phyloP scores from a whole-genome alignment of 2,113 vertebrate species.

The Capreolus pygargus region DNA sequence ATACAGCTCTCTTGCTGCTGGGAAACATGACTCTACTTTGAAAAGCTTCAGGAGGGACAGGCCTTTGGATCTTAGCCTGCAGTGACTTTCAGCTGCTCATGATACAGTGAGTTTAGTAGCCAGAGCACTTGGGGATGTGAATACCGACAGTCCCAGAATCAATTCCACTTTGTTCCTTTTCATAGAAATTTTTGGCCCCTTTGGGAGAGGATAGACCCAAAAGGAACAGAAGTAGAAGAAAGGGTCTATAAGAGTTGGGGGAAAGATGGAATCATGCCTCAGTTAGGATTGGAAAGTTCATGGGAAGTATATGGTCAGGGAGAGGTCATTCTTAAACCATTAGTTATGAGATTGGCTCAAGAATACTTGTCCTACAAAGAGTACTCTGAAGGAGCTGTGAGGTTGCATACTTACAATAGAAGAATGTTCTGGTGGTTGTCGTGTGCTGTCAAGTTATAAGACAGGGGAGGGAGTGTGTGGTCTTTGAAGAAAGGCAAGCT shows the following conservation, averaged over 20 bases:
- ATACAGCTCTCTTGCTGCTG: constrained; percentile 7
- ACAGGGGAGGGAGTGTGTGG: not conserved
- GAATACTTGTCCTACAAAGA: not conserved
- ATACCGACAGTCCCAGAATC: not conserved
- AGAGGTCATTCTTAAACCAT: not conserved
- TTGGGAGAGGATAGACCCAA: not conserved
- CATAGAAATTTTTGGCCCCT: not conserved
- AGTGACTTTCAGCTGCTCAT: not conserved
- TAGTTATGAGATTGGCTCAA: not conserved
- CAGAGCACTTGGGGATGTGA: not conserved
- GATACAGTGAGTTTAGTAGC: not conserved
- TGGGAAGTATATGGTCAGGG: not conserved
- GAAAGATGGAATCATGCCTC: not conserved
- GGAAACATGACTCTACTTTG: not conserved
- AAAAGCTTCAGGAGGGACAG: not conserved
- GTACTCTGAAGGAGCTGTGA: not conserved
- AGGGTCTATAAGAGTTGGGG: not conserved
- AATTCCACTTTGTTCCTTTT: not conserved
- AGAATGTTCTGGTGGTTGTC: not conserved
- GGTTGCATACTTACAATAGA: not conserved
- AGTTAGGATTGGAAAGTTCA: not conserved
- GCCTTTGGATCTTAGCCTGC: constrained; percentile 1
- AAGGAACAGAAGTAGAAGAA: not conserved
- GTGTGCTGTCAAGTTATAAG: not conserved
- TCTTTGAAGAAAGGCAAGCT: not conserved